A percentile compares a stretch with the other conserved stretches of the same genome.
These are phyloP conservation scores for Muntiacus muntjak DNA, from an alignment of 2,113 vertebrate species.

Conservation along the genomic window DNA sequence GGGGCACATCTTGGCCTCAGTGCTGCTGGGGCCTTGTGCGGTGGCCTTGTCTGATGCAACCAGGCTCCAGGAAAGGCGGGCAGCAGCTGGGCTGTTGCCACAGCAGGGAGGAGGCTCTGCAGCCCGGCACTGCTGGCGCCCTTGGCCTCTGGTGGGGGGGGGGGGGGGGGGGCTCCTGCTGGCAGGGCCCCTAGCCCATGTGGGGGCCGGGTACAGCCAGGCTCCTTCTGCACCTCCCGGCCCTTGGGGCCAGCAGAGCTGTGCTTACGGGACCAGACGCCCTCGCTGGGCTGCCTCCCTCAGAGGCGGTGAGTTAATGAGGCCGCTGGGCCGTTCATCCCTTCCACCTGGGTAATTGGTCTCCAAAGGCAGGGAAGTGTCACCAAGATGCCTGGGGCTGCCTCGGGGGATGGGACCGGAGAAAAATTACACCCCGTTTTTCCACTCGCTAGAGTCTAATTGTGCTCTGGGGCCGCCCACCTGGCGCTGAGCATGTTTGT, in stretches of 20 bases:
- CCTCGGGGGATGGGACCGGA: background rate
- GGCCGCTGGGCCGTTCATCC: background rate
- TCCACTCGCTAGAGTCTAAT: background rate
- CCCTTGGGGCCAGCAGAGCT: background rate
- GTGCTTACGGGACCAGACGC: background rate
- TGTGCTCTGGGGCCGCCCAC: background rate
- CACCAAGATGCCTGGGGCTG: background rate
- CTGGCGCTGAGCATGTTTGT: background rate
- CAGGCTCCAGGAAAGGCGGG: background rate
- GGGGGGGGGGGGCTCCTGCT: background rate
- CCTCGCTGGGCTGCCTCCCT: background rate
- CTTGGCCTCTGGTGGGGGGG: fast-evolving
- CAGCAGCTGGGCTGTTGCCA: background rate
- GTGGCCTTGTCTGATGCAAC: slow-evolving; percentile 43
- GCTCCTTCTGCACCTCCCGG: background rate
- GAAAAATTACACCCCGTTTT: background rate
- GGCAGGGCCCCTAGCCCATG: background rate
- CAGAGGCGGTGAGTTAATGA: background rate
- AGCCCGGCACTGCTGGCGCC: fast-evolving
- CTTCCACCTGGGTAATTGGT: slow-evolving; percentile 48
- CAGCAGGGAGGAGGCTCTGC: background rate
- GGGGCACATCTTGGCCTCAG: background rate
- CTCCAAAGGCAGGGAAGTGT: slow-evolving; percentile 29
- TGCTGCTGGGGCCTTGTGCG: background rate
- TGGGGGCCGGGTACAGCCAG: background rate